Evolutionary conservation across 1,140 invertebrate genomes (phyloP), one percentile per base, ranked within the genome.

Genomic region (Brachionus paranguensis): DNA sequence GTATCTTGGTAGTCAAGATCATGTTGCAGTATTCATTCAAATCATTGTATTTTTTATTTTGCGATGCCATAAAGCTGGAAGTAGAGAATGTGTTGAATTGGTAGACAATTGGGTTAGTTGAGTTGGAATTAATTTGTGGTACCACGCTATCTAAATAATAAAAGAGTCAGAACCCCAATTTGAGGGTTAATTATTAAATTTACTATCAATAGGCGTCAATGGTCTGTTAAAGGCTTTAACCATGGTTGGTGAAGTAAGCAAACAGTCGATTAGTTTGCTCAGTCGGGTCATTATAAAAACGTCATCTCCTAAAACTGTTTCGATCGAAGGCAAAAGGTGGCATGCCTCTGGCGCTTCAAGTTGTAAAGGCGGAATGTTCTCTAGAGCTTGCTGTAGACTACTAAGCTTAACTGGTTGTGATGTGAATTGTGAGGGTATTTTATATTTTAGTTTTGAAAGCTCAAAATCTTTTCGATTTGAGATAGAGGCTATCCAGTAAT

Each of bases 241-340:
- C 8, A 86, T 86, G 6, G 88, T 83, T 12, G 87, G 87, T 7
- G 86, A 84, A 20, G 87, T 85, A 3, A 87, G 88, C 87, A 89
- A 88, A 37, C 84, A 83, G 85, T 89, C 89, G 86, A 88, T 88
- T 2, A 89, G 85, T 85, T 87, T 88, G 84, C 89, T 89, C 1
- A 89, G 86, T 65, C 88, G 85, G 14, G 88, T 89, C 78, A 88
- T 89, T 5, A 89, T 86, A 83, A 89, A 89, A 86, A 89, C 88
- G 84, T 89, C 89, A 86, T 89, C 88, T 53, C 88, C 88, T n/a
- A 89, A 85, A 60, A 88, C 78, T n/a, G 88, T 88, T 88, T 89
- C 88, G 6, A 86, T 84, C 84, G 86, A 88, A 27, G 88, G 87
- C 78, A 89, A 87, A n/a, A 89, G 83, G 83, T 89, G 88, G 55